A percentile compares a stretch with the other conserved stretches of the same genome.
phyloP scores from a whole-genome alignment of 2,113 vertebrate species.

The Conger conger region DNA sequence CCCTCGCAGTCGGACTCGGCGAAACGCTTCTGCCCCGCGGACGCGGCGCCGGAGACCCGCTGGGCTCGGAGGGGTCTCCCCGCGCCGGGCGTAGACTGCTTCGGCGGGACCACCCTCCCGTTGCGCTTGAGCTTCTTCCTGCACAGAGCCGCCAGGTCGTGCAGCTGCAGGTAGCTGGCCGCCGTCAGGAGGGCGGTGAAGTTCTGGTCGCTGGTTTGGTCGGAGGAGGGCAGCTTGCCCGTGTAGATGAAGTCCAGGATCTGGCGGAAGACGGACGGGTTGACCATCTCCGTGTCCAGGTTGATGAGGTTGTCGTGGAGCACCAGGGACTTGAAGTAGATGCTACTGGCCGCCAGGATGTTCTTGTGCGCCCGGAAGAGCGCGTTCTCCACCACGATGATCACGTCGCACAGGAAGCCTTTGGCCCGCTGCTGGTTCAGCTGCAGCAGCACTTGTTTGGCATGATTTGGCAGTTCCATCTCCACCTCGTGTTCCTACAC shows the following conservation, averaged over 20 bases:
- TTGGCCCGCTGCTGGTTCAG: conserved; percentile 99
- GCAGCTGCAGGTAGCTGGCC: conserved; percentile 92
- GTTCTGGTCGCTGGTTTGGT: conserved; percentile 83
- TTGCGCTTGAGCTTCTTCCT: conserved; percentile 84
- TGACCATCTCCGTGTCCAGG: conserved; percentile 98
- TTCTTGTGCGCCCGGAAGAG: conserved; percentile 98
- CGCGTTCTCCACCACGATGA: conserved; percentile 97
- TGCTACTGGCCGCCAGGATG: conserved; percentile 95
- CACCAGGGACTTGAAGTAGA: conserved; percentile 97
- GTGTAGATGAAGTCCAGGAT: conserved; percentile 98
- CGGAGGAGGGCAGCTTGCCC: conserved; percentile 82
- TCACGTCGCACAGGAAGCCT: conserved; percentile 97
- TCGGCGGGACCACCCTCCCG: conserved; percentile 71
- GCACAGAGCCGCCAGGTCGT: conserved; percentile 84
- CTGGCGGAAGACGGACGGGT: conserved; percentile 92
- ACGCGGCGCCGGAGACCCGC: conserved; percentile 76
- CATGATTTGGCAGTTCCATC: conserved; percentile 99
- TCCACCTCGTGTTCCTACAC: conserved; percentile 87
- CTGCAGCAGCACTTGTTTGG: conserved; percentile 98
- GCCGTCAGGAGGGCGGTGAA: conserved; percentile 85
- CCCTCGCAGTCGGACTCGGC: conserved; percentile 71
- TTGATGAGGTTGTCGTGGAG: conserved; percentile 98
- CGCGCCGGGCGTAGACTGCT: conserved; percentile 64
- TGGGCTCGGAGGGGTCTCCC: conserved; percentile 77
- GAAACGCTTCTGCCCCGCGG: conserved; percentile 77